Percentiles rank a stretch among this genome's conserved stretches.
Evolutionary conservation across 2,888 invertebrate species (phyloP).

Genomic region (Calliphora vomitoria): DNA sequence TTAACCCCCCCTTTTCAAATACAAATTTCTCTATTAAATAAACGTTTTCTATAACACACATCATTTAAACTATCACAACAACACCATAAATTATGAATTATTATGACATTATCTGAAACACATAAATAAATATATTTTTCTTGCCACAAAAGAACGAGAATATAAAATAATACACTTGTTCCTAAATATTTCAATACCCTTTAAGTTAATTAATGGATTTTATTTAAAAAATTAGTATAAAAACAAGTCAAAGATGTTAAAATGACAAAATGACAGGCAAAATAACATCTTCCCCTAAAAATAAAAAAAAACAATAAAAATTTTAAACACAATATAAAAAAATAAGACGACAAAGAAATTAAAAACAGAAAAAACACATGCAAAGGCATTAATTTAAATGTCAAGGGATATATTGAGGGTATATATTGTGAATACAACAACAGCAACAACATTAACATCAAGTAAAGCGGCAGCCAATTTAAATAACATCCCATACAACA

Average conservation of each 20-base stretch:
- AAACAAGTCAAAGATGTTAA: slow-evolving; percentile 68
- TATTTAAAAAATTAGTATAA: slow-evolving; percentile 63
- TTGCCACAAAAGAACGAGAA: not conserved
- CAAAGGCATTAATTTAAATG: slow-evolving; percentile 76
- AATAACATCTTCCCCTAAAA: slow-evolving; percentile 40
- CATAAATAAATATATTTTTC: not conserved
- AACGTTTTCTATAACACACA: not conserved
- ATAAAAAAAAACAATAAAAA: slow-evolving; percentile 30
- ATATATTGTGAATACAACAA: slow-evolving; percentile 56
- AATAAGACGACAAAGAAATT: slow-evolving; percentile 40
- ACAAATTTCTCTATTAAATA: not conserved
- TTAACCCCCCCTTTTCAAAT: not conserved
- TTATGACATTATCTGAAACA: not conserved
- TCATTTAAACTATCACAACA: slow-evolving; percentile 25
- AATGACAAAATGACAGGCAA: slow-evolving; percentile 70
- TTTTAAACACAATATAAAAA: slow-evolving; percentile 1
- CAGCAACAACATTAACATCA: slow-evolving; percentile 19
- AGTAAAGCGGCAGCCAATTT: slow-evolving; percentile 68
- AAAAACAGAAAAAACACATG: slow-evolving; percentile 68
- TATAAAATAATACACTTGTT: slow-evolving; percentile 54
- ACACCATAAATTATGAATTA: slow-evolving; percentile 44
- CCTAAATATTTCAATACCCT: slow-evolving; percentile 61
- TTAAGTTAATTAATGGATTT: slow-evolving; percentile 69
- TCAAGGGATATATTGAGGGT: slow-evolving; percentile 71
- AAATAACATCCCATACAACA: slow-evolving; percentile 63